phyloP scores from a whole-genome alignment of 2,797 vertebrate species.

The Chelon labrosus region DNA sequence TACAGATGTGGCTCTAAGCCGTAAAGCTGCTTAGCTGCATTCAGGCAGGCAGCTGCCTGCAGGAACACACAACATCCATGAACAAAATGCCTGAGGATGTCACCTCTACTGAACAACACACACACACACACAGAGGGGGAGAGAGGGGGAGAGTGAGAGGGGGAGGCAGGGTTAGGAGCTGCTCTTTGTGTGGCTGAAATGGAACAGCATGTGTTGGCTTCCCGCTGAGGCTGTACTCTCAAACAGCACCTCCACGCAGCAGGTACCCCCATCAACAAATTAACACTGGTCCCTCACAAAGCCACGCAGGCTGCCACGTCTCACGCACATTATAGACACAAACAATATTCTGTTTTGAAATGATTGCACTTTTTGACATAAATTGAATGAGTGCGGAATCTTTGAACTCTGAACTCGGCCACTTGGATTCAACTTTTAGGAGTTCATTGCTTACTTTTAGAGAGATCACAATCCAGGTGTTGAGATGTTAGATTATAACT shows the following conservation, averaged over 20 bases:
- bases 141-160: too few relatives aligned
- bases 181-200: constrained; percentile 7
- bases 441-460: too few relatives aligned
- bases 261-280: constrained; percentile 20
- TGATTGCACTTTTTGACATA: too few relatives aligned
- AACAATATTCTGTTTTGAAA: too few relatives aligned
- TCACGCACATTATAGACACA: too few relatives aligned
- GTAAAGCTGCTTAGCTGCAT: constrained; percentile 76
- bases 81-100: constrained; percentile 22
- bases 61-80: constrained; percentile 28
- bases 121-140: not conserved
- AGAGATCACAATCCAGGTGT: too few relatives aligned
- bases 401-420: too few relatives aligned
- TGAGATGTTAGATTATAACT: too few relatives aligned
- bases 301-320: not conserved
- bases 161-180: too few relatives aligned
- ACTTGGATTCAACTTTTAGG: too few relatives aligned
- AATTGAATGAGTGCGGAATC: too few relatives aligned
- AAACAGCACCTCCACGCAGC: constrained; percentile 17
- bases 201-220: not conserved
- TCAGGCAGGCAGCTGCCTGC: constrained; percentile 49
- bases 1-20: constrained; percentile 57
- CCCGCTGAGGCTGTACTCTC: constrained; percentile 7
- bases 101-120: constrained; percentile 26
- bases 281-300: not conserved